Percentiles rank a stretch among this genome's conserved stretches.
phyloP scores from a whole-genome alignment of 2,888 invertebrate genomes.

The Acleris emargana region DNA sequence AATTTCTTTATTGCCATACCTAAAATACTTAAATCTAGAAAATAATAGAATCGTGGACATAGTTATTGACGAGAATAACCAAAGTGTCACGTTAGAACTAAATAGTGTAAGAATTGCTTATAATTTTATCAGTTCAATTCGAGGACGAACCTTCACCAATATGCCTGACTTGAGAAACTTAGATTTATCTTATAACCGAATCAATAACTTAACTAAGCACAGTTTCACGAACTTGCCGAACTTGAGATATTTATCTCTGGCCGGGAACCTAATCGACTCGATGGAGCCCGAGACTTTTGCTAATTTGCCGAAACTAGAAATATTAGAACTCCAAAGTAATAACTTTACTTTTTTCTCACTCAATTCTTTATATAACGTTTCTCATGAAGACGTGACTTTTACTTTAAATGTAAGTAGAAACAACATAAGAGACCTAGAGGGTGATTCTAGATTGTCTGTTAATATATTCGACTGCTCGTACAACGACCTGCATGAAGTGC shows the following conservation, averaged over 20 bases:
- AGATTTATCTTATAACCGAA: constrained; percentile 91
- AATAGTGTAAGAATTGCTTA: constrained; percentile 92
- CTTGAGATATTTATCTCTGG: constrained; percentile 91
- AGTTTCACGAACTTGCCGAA: constrained; percentile 91
- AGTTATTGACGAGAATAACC: constrained; percentile 87
- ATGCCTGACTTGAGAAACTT: constrained; percentile 89
- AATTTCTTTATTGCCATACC: constrained; percentile 86
- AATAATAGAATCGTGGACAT: constrained; percentile 91
- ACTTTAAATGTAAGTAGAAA: constrained; percentile 91
- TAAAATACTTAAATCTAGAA: constrained; percentile 93
- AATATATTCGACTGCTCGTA: constrained; percentile 88
- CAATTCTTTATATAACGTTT: constrained; percentile 87
- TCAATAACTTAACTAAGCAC: constrained; percentile 87
- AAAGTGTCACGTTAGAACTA: constrained; percentile 87
- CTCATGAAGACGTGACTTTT: constrained; percentile 86
- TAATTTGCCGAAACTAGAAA: constrained; percentile 89
- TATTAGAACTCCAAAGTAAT: constrained; percentile 92
- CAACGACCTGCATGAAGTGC: constrained; percentile 86
- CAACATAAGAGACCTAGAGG: constrained; percentile 78
- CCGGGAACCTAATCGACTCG: constrained; percentile 90
- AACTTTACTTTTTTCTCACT: constrained; percentile 87
- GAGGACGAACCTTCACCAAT: constrained; percentile 87
- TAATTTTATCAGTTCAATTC: constrained; percentile 89
- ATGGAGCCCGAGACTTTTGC: constrained; percentile 89
- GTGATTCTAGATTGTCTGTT: constrained; percentile 83